phyloP scores from a whole-genome alignment of 23 tunicate species.

The Trididemnum clinides region DNA sequence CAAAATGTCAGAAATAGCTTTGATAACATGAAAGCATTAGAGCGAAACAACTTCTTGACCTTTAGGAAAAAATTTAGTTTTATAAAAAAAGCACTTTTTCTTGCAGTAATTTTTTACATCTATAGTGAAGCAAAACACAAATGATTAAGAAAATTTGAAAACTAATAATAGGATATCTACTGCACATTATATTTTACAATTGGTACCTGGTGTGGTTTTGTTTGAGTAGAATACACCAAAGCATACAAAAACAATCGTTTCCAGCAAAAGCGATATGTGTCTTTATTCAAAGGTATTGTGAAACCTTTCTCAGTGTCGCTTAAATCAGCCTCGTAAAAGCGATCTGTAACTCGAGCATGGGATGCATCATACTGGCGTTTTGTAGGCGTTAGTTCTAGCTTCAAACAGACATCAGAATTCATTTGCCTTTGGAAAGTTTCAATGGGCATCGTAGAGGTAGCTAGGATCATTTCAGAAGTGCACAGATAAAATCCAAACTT shows the following conservation, averaged over 20 bases:
- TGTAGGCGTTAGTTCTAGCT: not conserved
- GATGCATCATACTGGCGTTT: not conserved
- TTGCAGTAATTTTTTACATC: too few relatives aligned
- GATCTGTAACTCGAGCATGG: not conserved
- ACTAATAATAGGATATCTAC: too few relatives aligned
- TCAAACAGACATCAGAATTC: not conserved
- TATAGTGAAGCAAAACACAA: too few relatives aligned
- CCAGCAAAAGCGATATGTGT: conserved; percentile 57
- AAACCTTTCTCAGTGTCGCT: conserved; percentile 28
- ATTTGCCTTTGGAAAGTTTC: not conserved
- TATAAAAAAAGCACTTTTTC: too few relatives aligned
- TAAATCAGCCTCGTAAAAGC: not conserved
- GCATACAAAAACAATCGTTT: conserved; percentile 33
- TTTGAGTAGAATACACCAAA: conserved; percentile 7
- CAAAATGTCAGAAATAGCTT: too few relatives aligned
- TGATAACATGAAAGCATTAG: too few relatives aligned
- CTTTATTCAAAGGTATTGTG: conserved; percentile 1
- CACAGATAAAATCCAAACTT: not conserved
- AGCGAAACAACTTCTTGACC: too few relatives aligned
- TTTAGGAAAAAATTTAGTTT: too few relatives aligned
- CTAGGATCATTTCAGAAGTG: not conserved
- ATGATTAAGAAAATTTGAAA: too few relatives aligned
- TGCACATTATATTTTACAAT: too few relatives aligned
- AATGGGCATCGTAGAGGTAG: not conserved
- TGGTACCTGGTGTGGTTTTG: not conserved